Base-by-base conservation (phyloP, 2,888 invertebrate species). In the Rotaria magnacalcarata region DNA sequence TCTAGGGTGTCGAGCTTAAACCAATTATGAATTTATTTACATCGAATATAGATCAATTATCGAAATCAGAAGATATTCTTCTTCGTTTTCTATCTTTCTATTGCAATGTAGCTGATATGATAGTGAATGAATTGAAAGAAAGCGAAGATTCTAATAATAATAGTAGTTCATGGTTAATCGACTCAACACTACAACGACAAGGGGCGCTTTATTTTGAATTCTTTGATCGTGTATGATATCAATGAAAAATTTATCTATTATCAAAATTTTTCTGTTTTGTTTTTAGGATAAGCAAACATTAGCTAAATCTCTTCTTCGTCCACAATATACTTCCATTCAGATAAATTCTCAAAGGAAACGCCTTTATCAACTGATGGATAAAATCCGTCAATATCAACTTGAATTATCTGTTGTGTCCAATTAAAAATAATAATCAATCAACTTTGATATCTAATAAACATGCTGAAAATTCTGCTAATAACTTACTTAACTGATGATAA, bases 251-350 rank as follows among this genome's bases (percentile, higher is more conserved):
- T 74, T 27, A 8, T 19, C 11, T 41, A 27, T 27, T 60, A 27
- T 60, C 11, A 27, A 6, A 60, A 27, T 16, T 7, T 80, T 4
- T 80, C 6, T 47, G 47, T 80, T n/a, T 24, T 41, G 0, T n/a
- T 47, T 80, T 7, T 47, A 80, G 80, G 80, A 80, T 80, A 80
- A 80, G 47, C 80, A 80, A 80, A 14, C 10, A n/a, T 47, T 47
- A 80, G 43, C 80, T n/a, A 80, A 47, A 80, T 80, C 47, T 80
- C 80, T 80, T 24, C 47, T 80, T n/a, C 80, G 80, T 47, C 80
- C 80, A 24, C 47, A 24, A 24, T 47, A 47, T 24, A 47, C 43
- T 10, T 80, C 80, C 4, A n/a, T 3, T 47, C 7, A 10, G 10
- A 14, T 80, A 41, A 80, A 80, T 47, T n/a, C 4, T 14, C 47